Evolutionary conservation across 2,113 vertebrate genomes (phyloP).

Genomic region (Eublepharis macularius): DNA sequence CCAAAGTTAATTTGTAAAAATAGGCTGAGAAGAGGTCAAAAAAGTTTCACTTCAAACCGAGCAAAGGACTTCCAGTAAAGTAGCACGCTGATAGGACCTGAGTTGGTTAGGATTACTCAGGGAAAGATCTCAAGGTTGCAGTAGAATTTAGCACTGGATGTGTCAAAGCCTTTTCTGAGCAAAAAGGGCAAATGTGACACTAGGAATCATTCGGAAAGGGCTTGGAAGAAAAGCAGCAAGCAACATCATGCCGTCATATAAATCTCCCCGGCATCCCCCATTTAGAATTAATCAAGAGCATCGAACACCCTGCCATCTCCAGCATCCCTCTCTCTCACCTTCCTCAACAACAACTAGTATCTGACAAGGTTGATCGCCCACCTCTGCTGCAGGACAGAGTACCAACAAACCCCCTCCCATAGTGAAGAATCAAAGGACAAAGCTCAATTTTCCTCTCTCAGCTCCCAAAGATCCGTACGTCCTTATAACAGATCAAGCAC

Average conservation of each 20-base stretch:
- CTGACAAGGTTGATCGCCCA: neutral
- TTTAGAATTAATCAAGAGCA: neutral
- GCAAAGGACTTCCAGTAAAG: neutral
- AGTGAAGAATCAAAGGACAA: neutral
- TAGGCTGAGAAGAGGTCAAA: too few relatives aligned
- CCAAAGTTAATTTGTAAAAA: too few relatives aligned
- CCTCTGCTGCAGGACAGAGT: neutral
- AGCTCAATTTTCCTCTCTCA: neutral
- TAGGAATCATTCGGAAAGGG: neutral
- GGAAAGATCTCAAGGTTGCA: neutral
- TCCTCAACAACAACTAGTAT: neutral
- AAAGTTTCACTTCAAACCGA: too few relatives aligned
- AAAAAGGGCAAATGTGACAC: neutral
- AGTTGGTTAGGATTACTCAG: neutral
- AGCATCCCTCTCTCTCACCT: neutral
- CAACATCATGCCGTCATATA: neutral
- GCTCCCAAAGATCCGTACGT: neutral
- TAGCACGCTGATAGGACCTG: neutral
- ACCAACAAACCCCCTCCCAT: neutral
- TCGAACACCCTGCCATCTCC: neutral
- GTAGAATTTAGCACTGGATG: neutral
- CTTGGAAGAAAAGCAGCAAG: neutral
- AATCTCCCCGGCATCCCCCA: neutral
- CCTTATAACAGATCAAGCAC: neutral
- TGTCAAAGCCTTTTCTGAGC: neutral